These are phyloP conservation scores for Bostrychus sinensis DNA, from an alignment of 2,113 vertebrate genomes.

Conservation along the genomic window DNA sequence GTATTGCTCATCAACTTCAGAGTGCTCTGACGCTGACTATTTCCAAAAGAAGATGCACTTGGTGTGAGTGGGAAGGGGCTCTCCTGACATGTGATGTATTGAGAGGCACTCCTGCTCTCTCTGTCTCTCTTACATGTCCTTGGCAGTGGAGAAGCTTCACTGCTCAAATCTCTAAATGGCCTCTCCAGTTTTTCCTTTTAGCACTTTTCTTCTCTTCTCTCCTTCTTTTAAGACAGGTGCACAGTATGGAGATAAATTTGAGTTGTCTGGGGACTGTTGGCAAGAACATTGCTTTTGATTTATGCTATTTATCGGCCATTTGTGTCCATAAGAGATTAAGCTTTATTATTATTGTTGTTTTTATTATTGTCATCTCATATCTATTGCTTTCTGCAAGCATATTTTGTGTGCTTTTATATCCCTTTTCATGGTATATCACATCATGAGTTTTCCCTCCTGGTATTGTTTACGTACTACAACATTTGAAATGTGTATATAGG, in stretches of 20 bases:
- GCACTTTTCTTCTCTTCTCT: slow-evolving; percentile 63
- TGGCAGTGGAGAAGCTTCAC: slow-evolving; percentile 81
- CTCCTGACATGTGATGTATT: slow-evolving; percentile 75
- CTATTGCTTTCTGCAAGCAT: slow-evolving; percentile 38
- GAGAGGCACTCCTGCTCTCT: slow-evolving; percentile 72
- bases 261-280: slow-evolving; percentile 70
- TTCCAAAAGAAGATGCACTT: slow-evolving; percentile 63
- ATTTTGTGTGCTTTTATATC: slow-evolving; percentile 54
- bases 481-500: too few relatives aligned
- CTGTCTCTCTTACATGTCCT: slow-evolving; percentile 83
- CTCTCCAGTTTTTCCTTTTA: slow-evolving; percentile 70
- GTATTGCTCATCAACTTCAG: slow-evolving; percentile 39
- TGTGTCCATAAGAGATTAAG: slow-evolving; percentile 72
- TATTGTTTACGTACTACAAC: too few relatives aligned
- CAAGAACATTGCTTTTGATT: slow-evolving; percentile 71
- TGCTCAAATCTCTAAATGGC: slow-evolving; percentile 76
- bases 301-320: slow-evolving; percentile 78
- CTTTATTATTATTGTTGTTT: slow-evolving; percentile 71
- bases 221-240: slow-evolving; percentile 64
- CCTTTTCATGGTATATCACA: slow-evolving; percentile 40
- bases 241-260: slow-evolving; percentile 84
- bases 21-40: slow-evolving; percentile 51
- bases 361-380: slow-evolving; percentile 56
- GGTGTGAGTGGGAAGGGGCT: slow-evolving; percentile 63
- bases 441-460: slow-evolving; percentile 16